Evolutionary conservation across 2,113 vertebrate species (phyloP).

Genomic region (Cyphomyrus plagiostoma): DNA sequence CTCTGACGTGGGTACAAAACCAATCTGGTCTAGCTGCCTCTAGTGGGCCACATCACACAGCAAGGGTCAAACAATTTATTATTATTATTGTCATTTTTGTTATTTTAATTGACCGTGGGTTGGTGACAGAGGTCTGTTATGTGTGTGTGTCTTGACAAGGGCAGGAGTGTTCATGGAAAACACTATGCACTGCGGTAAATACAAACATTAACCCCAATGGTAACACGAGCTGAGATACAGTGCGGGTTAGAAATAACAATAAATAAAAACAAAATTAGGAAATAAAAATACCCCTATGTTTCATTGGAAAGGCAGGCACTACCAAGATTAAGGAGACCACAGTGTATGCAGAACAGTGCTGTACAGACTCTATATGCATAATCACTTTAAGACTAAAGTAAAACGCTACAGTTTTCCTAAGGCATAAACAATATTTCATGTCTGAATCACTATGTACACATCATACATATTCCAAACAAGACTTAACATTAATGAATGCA

Average conservation of each 20-base stretch:
- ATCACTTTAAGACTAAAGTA: conserved; percentile 95
- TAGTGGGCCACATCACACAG: conserved; percentile 93
- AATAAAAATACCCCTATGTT: conserved; percentile 91
- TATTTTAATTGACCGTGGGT: not conserved
- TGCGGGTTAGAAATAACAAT: conserved; percentile 84
- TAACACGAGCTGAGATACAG: conserved; percentile 75
- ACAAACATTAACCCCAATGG: conserved; percentile 61
- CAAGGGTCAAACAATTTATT: conserved; percentile 92
- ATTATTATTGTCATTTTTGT: conserved; percentile 49
- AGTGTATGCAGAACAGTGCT: conserved; percentile 99
- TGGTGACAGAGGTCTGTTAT: conserved; percentile 52
- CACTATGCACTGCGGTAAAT: conserved; percentile 68
- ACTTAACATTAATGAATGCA: conserved; percentile 99
- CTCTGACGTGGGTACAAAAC: conserved; percentile 99
- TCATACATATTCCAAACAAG: conserved; percentile 98
- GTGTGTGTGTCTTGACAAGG: conserved; percentile 82
- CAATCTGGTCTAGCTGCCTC: conserved; percentile 87
- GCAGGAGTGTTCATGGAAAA: conserved; percentile 73
- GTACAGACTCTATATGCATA: conserved; percentile 86
- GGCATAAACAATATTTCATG: conserved; percentile 98
- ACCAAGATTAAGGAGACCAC: conserved; percentile 99
- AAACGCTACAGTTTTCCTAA: conserved; percentile 98
- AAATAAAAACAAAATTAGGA: conserved; percentile 73
- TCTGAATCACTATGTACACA: conserved; percentile 99
- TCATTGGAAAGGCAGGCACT: conserved; percentile 99